phyloP scores from a whole-genome alignment of 2,888 invertebrate species.

The Marasmarcha lunaedactyla region DNA sequence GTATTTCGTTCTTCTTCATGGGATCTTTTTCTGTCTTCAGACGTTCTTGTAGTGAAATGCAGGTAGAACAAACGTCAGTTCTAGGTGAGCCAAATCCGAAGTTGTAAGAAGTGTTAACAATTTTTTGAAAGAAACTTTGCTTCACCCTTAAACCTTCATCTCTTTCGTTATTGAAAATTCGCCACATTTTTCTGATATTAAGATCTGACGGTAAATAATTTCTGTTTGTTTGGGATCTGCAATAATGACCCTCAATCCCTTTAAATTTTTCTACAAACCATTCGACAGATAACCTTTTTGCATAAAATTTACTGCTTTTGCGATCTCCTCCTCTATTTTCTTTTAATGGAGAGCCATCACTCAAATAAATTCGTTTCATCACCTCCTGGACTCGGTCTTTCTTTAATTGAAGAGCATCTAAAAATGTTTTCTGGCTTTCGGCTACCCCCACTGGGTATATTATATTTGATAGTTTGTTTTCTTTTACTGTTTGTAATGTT shows the following conservation, averaged over 20 bases:
- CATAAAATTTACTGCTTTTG: conserved; percentile 8
- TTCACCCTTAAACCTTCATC: conserved; percentile 3
- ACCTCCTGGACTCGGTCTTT: conserved; percentile 10
- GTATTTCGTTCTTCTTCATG: conserved; percentile 11
- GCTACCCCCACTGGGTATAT: conserved; percentile 7
- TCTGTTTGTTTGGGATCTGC: conserved; percentile 7
- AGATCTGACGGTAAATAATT: conserved; percentile 2
- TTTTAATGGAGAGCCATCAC: conserved; percentile 3
- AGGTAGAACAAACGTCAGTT: conserved; percentile 13
- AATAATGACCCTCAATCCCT: conserved; percentile 2
- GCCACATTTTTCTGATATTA: conserved; percentile 3
- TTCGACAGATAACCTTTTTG: conserved; percentile 11
- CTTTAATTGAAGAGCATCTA: conserved; percentile 6
- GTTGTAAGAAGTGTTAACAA: conserved; percentile 12
- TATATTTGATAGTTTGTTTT: conserved; percentile 13
- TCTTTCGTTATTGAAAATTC: not conserved
- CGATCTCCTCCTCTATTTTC: conserved; percentile 15
- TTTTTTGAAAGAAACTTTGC: conserved; percentile 8
- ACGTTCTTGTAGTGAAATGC: conserved; percentile 11
- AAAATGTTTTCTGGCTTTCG: conserved; percentile 7
- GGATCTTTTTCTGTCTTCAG: conserved; percentile 15
- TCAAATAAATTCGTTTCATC: conserved; percentile 9
- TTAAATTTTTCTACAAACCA: conserved; percentile 8
- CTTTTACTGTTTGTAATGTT: conserved; percentile 10
- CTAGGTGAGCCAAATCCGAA: conserved; percentile 15